phyloP scores from a whole-genome alignment of 2,797 vertebrate species.

The Acomys russatus region DNA sequence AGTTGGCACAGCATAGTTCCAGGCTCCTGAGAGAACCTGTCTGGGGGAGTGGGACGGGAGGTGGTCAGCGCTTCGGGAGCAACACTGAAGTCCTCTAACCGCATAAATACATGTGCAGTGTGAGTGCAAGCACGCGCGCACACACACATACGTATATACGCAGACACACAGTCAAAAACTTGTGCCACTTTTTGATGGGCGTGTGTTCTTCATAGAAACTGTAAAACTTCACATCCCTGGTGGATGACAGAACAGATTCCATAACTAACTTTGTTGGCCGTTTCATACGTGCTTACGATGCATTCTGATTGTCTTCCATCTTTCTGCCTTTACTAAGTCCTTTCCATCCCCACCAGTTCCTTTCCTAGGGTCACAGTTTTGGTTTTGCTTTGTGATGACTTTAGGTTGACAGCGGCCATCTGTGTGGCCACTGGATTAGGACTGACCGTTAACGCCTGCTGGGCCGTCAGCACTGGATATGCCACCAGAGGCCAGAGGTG shows the following conservation, averaged over 20 bases:
- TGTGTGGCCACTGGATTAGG: not conserved
- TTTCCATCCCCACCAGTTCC: not conserved
- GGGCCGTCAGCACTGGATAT: too few relatives aligned
- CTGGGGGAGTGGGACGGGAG: not conserved
- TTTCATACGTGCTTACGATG: not conserved
- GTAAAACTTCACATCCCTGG: constrained; percentile 94
- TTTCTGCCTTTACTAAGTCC: too few relatives aligned
- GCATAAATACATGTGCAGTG: not conserved
- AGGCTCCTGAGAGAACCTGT: not conserved
- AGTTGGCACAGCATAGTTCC: not conserved
- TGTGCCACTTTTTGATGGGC: constrained; percentile 93
- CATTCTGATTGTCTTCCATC: not conserved
- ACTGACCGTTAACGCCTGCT: not conserved
- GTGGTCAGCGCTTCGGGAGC: too few relatives aligned
- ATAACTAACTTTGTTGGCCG: not conserved
- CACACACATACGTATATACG: too few relatives aligned
- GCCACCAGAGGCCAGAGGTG: too few relatives aligned
- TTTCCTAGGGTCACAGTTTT: not conserved
- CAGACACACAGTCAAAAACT: not conserved
- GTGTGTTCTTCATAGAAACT: constrained; percentile 96
- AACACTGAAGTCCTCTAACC: not conserved
- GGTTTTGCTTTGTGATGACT: not conserved
- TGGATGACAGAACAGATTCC: constrained; percentile 92
- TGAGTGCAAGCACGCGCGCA: too few relatives aligned
- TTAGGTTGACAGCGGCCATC: not conserved